Base-by-base conservation (phyloP, 2,113 vertebrate genomes). In the Ceyx cyanopectus region DNA sequence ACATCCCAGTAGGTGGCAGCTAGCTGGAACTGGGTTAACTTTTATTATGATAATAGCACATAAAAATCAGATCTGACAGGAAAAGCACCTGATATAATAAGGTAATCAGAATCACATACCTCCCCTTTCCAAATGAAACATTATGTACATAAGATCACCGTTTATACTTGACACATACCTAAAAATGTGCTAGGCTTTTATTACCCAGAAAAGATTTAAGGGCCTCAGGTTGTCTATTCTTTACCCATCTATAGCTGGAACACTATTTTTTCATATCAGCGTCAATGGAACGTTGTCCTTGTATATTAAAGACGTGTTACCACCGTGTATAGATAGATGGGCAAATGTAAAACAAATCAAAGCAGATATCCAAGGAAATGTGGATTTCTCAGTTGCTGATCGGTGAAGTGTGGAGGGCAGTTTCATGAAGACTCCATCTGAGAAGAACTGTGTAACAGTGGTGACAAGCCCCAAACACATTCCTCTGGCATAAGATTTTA, bases 1-100 rank as follows among this genome's bases (percentile, higher is more conserved):
- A 92, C 80, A 90, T 87, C 96, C 96, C 96, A 97, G 96, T 96
- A 98, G 97, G 97, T 97, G 97, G 97, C 96, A 97, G 96, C 92
- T 96, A 96, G 83, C 89, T 95, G 82, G 81, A 97, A 79, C 72
- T 95, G 96, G 95, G 96, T 96, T 97, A 96, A 97, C 96, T 97
- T 97, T 97, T 96, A 89, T 84, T 96, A 72, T 72, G 90, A 93
- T 92, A 96, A 93, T 61, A 94, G 85, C 87, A 96, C 92, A 97
- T 94, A 90, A 92, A 96, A 96, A 96, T 95, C 80, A 40, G 46
- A 95, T 95, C 89, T 81, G 85, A 96, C 94, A 87, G 87, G 87
- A 74, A 95, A 93, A 90, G 62, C 40, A 20, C 43, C 84, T 94
- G 90, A 68, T 93, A 92, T 83, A 95, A 93, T 58, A 96, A 94